A percentile compares a stretch with the other conserved stretches of the same genome.
Conservation (phyloP, 2,888 invertebrate genomes). For the Campoletis raptor region DNA sequence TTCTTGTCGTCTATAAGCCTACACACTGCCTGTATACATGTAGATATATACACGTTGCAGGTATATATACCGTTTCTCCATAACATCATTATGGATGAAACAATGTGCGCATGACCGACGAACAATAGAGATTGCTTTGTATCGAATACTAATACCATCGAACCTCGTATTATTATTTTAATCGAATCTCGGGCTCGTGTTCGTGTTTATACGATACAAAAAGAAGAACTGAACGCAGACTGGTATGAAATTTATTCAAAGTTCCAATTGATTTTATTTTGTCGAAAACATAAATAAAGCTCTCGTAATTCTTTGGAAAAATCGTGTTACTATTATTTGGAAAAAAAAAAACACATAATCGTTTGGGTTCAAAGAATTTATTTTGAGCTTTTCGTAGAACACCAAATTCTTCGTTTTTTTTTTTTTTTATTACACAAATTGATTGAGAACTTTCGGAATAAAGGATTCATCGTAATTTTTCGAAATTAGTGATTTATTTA, state of each 20-base stretch:
- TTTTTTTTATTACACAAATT: neutral
- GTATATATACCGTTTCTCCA: slow-evolving; percentile 37
- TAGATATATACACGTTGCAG: neutral
- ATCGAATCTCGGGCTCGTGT: slow-evolving; percentile 19
- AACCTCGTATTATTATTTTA: slow-evolving; percentile 5
- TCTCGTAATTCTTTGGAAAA: neutral
- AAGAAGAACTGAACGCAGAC: neutral
- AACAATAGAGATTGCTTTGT: slow-evolving; percentile 55
- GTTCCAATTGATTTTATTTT: neutral
- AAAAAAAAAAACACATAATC: neutral
- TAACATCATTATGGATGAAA: slow-evolving; percentile 54
- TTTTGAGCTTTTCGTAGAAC: neutral
- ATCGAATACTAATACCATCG: slow-evolving; percentile 62
- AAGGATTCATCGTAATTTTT: neutral
- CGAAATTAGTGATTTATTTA: neutral
- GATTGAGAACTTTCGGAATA: neutral
- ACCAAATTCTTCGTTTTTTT: neutral
- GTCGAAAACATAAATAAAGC: neutral
- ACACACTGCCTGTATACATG: slow-evolving; percentile 17
- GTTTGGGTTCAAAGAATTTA: neutral
- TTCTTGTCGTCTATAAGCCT: slow-evolving; percentile 54
- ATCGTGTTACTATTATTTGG: neutral
- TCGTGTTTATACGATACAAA: slow-evolving; percentile 1
- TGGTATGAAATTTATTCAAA: neutral
- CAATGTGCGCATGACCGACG: slow-evolving; percentile 67